Conservation (phyloP, 2,113 vertebrate species). For the Phylloscopus whistleri region DNA sequence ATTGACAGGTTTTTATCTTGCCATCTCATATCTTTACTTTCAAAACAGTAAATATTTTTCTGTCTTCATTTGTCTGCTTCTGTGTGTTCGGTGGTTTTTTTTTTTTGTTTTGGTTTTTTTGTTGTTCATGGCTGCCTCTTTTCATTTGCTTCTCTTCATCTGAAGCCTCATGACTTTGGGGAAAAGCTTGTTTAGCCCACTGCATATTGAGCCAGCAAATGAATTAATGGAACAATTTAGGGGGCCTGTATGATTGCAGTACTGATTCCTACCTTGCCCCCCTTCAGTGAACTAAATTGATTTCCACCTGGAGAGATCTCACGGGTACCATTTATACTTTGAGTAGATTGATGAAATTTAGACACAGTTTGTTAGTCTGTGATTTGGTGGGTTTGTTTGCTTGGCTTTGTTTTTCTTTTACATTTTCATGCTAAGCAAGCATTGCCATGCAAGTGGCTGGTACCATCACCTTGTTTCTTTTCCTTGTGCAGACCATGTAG, state of each 20-base stretch:
- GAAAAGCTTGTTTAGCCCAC: not conserved
- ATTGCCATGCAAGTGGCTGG: not conserved
- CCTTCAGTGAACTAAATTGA: not conserved
- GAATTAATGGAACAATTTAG: not conserved
- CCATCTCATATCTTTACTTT: not conserved
- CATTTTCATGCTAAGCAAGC: not conserved
- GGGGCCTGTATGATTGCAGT: not conserved
- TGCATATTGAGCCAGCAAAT: not conserved
- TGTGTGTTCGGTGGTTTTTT: not conserved
- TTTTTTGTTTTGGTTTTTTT: not conserved
- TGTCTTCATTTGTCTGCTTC: not conserved
- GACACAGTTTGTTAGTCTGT: not conserved
- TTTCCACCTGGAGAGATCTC: not conserved
- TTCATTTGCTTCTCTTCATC: not conserved
- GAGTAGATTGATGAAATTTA: not conserved
- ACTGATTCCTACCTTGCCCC: not conserved
- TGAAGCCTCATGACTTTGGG: not conserved
- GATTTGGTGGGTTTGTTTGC: not conserved
- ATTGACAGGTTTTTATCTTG: slow-evolving; percentile 4
- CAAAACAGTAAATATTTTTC: not conserved
- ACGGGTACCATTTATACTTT: not conserved
- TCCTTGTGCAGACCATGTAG: not conserved
- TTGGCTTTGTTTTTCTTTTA: not conserved
- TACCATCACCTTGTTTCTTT: not conserved
- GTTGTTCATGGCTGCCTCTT: not conserved